These are phyloP conservation scores for Phrynocephalus vlangalii DNA, from an alignment of 2,797 vertebrate genomes.

Conservation along the genomic window DNA sequence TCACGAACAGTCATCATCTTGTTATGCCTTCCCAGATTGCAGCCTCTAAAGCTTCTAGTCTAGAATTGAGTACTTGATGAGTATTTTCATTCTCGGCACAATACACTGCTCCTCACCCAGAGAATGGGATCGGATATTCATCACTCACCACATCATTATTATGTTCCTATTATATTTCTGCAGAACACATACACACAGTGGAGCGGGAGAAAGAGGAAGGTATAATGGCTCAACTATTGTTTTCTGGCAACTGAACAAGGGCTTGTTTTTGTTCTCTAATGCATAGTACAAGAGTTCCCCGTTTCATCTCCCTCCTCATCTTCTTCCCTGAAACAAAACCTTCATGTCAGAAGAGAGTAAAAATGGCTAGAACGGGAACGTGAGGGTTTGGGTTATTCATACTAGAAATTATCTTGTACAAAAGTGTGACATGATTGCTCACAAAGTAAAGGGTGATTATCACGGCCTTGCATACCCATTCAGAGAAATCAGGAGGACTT, in stretches of 20 bases:
- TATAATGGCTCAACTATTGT: conserved; percentile 13
- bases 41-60: neutral
- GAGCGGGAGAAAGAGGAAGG: neutral
- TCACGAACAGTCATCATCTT: neutral
- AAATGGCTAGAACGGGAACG: neutral
- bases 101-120: neutral
- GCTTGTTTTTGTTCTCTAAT: neutral
- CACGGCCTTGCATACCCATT: neutral
- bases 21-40: neutral
- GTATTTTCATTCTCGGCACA: conserved; percentile 10
- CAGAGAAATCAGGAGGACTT: neutral
- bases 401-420: neutral
- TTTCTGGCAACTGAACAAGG: neutral
- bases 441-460: neutral
- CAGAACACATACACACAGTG: neutral
- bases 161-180: neutral
- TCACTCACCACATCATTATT: neutral
- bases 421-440: neutral
- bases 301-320: neutral
- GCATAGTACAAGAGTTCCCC: neutral
- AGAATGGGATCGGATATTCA: neutral
- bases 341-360: neutral
- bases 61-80: conserved; percentile 1
- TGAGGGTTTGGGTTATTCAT: neutral
- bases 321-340: neutral